phyloP scores from a whole-genome alignment of 2,113 vertebrate genomes.

The Oreochromis aureus region DNA sequence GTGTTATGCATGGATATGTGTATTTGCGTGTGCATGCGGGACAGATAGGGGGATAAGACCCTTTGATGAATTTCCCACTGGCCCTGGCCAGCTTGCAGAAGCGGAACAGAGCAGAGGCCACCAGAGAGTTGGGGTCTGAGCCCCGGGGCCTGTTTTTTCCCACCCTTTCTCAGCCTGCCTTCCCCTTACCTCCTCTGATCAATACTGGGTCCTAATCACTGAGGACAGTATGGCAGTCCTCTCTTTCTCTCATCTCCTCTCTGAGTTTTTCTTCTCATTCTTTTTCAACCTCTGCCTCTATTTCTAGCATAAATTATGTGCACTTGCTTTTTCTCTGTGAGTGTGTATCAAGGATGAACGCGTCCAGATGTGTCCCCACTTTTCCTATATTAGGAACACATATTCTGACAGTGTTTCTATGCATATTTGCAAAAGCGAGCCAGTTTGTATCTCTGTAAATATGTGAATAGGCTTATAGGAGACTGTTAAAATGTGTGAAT shows the following conservation, averaged over 20 bases:
- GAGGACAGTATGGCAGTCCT: constrained; percentile 49
- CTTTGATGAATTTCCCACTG: constrained; percentile 68
- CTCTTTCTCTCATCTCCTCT: constrained; percentile 47
- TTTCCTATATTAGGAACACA: background rate
- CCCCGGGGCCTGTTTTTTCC: constrained; percentile 31
- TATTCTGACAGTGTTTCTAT: constrained; percentile 6
- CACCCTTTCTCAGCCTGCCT: constrained; percentile 33
- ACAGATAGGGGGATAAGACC: constrained; percentile 31
- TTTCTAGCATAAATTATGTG: constrained; percentile 1
- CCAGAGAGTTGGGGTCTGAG: constrained; percentile 51
- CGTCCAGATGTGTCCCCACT: background rate
- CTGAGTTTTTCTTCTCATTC: constrained; percentile 11
- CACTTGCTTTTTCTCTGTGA: background rate
- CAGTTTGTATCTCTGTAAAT: constrained; percentile 44
- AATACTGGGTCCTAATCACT: constrained; percentile 71
- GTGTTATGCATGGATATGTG: constrained; percentile 25
- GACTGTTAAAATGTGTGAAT: constrained; percentile 52
- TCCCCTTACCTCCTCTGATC: constrained; percentile 58
- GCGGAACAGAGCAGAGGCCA: constrained; percentile 58
- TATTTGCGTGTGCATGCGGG: constrained; percentile 25
- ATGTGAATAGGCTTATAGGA: constrained; percentile 34
- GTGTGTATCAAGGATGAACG: background rate
- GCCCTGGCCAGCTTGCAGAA: constrained; percentile 49
- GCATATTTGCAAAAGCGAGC: constrained; percentile 25
- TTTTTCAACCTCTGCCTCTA: constrained; percentile 36